phyloP scores from a whole-genome alignment of 2,888 invertebrate species.

The Drosophila percnosoma region DNA sequence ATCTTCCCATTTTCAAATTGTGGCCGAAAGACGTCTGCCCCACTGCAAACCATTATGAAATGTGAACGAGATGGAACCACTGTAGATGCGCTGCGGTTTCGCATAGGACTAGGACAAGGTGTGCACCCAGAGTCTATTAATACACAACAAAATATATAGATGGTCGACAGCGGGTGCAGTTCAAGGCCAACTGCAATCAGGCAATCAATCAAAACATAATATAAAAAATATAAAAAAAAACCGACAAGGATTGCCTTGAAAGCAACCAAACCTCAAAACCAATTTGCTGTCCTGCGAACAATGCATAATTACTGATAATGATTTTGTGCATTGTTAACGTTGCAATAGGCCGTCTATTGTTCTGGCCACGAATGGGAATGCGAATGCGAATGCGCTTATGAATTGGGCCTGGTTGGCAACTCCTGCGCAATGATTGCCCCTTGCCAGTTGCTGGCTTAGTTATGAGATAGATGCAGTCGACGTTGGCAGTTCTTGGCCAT shows the following conservation, averaged over 20 bases:
- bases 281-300: constrained; percentile 50
- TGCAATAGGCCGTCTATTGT: constrained; percentile 64
- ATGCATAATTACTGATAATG: constrained; percentile 80
- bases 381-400: constrained; percentile 3
- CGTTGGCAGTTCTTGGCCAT: constrained; percentile 17
- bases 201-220: constrained; percentile 69
- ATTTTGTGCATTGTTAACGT: constrained; percentile 72
- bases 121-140: constrained; percentile 7
- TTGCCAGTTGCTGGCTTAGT: constrained; percentile 54
- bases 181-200: constrained; percentile 73
- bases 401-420: constrained; percentile 25
- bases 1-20: no score
- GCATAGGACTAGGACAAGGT: neutral
- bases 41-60: neutral
- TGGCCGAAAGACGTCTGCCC: no score
- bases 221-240: neutral
- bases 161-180: constrained; percentile 35
- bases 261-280: neutral
- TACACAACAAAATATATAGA: neutral
- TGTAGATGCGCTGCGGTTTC: neutral
- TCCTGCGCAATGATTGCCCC: constrained; percentile 44
- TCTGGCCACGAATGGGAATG: constrained; percentile 34
- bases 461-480: constrained; percentile 50
- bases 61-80: neutral
- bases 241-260: constrained; percentile 32